Evolutionary conservation across 2,888 invertebrate genomes (phyloP), one percentile per base, ranked within the genome.

Genomic region (Drosophila imparisetae): DNA sequence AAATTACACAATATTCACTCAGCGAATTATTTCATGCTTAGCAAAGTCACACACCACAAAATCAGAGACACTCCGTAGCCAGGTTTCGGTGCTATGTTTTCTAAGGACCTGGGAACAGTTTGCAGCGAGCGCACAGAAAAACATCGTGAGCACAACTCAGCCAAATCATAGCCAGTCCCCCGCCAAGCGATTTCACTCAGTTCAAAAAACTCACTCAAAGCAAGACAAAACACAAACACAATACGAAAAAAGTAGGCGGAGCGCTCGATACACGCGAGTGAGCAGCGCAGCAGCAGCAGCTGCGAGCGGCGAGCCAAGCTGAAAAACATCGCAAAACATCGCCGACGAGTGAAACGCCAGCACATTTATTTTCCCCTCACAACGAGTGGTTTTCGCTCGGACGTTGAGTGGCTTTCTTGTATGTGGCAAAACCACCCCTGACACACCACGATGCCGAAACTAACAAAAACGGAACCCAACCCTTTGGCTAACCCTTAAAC

Each of bases 161-260:
- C 21, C 6, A 42, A 61, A 40, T 61, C 67, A 57, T 60, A 58
- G 81, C 36, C 52, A 45, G 36, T 32, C 62, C 81, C 81, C 81
- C 65, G 52, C 57, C 55, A 48, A 34, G 32, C 34, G 50, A 66
- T 45, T 48, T 10, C 64, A 68, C 79, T 79, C 79, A 79, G 49
- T 8, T 5, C 18, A 4, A 30, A 49, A 29, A 58, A 74, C 63
- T 38, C 74, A 81, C 89, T 83, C 86, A 68, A 70, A 30, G 77
- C 62, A 67, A 67, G 67, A 73, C 52, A 55, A 52, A 58, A 59
- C 57, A 64, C 58, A 45, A 64, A 48, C 61, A 68, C 66, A 54
- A 74, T 66, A 66, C 75, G 50, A 42, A 79, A 36, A 89, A 91
- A 87, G 83, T 82, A 90, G 92, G 91, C 91, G 91, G 91, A 91